Conservation (phyloP, 2,888 invertebrate species). For the Scaptomyza caliginosa region DNA sequence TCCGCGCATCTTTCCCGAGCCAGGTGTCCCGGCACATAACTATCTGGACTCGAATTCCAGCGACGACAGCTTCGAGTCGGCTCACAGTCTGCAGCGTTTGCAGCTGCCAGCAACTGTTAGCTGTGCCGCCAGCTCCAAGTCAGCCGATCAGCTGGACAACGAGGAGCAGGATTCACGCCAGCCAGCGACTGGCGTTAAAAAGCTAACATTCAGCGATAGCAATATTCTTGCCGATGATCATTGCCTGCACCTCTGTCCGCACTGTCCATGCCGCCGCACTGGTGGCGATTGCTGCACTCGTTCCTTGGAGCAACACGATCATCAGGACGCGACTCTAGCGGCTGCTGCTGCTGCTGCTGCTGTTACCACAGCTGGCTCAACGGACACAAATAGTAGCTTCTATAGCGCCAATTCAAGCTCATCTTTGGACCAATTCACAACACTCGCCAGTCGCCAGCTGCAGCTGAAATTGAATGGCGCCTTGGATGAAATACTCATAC, state of each 20-base stretch:
- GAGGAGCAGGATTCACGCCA: conserved; percentile 68
- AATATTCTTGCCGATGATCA: conserved; percentile 81
- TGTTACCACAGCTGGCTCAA: conserved; percentile 64
- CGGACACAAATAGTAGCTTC: conserved; percentile 83
- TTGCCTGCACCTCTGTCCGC: conserved; percentile 78
- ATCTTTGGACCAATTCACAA: conserved; percentile 78
- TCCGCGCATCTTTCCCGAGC: conserved; percentile 77
- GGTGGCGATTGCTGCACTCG: conserved; percentile 75
- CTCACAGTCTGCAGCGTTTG: conserved; percentile 71
- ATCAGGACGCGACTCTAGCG: conserved; percentile 63
- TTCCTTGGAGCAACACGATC: conserved; percentile 69
- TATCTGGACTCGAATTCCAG: conserved; percentile 85
- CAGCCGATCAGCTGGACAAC: conserved; percentile 86
- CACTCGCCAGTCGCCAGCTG: conserved; percentile 39
- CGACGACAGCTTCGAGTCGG: conserved; percentile 80
- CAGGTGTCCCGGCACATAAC: conserved; percentile 72
- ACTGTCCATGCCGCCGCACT: conserved; percentile 79
- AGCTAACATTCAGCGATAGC: conserved; percentile 84
- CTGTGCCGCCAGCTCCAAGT: conserved; percentile 84
- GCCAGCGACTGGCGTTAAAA: conserved; percentile 64
- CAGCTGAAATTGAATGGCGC: conserved; percentile 45
- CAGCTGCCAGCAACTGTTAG: conserved; percentile 44
- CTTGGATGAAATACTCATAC: conserved; percentile 57
- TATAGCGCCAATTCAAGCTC: conserved; percentile 83
- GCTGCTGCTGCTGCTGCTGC: background rate